Conservation (phyloP, 2,797 vertebrate genomes). For the Balearica regulorum region DNA sequence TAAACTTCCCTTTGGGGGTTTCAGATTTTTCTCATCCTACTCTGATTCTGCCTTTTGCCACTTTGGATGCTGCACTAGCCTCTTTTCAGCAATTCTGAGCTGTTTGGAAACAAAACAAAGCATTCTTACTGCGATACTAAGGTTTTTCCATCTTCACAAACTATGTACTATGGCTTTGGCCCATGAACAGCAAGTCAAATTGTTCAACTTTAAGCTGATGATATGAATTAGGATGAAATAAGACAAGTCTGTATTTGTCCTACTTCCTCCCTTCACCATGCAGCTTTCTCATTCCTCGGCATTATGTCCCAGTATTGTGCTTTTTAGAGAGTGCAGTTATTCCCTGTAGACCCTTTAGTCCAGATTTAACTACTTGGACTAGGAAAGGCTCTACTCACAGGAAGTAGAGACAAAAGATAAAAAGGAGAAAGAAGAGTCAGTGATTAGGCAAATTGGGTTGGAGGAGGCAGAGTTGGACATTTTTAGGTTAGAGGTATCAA, state of each 20-base stretch:
- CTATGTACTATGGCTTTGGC: accelerated
- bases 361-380: neutral
- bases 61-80: neutral
- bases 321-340: neutral
- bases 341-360: neutral
- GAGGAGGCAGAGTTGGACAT: neutral
- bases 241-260: neutral
- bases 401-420: neutral
- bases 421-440: neutral
- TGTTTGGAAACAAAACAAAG: neutral
- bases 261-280: neutral
- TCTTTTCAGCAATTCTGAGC: neutral
- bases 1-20: neutral
- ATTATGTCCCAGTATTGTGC: neutral
- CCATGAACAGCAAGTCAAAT: neutral
- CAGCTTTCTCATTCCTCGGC: neutral
- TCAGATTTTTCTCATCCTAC: neutral
- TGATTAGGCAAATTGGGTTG: neutral
- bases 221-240: neutral
- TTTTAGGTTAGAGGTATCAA: neutral
- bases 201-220: neutral
- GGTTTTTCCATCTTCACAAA: neutral
- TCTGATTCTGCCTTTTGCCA: neutral
- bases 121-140: neutral
- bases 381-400: neutral